Conservation (phyloP, 1,140 invertebrate genomes). For the Pogonomyrmex barbatus region DNA sequence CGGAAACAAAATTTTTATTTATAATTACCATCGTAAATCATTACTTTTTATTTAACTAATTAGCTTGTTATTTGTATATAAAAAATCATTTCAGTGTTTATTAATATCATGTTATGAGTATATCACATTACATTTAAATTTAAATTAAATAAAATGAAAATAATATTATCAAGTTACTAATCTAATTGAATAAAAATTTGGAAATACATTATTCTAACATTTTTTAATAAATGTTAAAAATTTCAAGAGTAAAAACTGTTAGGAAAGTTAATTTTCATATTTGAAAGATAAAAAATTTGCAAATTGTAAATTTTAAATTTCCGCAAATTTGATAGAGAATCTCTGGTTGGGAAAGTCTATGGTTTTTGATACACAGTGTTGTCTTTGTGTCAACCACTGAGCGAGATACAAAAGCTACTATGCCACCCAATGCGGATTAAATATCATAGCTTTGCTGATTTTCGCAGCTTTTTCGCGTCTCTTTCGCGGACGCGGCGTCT, state of each 20-base stretch:
- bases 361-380: neutral
- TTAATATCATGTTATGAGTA: neutral
- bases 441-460: conserved; percentile 33
- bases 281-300: neutral
- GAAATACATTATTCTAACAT: neutral
- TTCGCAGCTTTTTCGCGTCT: conserved; percentile 29
- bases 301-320: neutral
- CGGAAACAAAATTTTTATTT: conserved; percentile 9
- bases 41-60: conserved; percentile 4
- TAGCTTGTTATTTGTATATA: neutral
- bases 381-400: neutral
- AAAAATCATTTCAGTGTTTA: neutral
- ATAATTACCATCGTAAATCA: neutral
- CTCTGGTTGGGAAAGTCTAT: neutral
- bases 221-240: neutral
- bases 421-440: conserved; percentile 16
- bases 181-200: neutral
- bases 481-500: conserved; percentile 22
- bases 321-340: neutral
- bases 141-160: neutral
- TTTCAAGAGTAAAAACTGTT: neutral
- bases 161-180: neutral
- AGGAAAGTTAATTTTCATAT: neutral
- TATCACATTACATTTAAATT: neutral
- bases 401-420: neutral